Percentiles rank a stretch among this genome's conserved stretches.
Evolutionary conservation across 2,113 vertebrate species (phyloP).

Genomic region (Mesembrinibis cayennensis): DNA sequence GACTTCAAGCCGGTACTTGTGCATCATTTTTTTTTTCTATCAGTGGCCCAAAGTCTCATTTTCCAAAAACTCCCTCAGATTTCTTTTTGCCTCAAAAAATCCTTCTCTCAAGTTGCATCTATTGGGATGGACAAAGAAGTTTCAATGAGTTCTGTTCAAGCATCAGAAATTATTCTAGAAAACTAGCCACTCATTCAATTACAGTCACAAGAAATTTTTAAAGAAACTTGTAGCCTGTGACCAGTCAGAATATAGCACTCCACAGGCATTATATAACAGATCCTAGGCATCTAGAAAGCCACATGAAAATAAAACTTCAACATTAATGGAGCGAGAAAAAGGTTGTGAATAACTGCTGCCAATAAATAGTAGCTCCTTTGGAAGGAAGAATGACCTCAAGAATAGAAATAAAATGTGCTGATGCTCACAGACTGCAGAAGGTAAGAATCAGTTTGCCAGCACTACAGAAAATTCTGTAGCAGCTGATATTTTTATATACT

Average conservation of each 20-base stretch:
- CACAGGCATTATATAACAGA: not conserved
- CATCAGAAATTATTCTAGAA: not conserved
- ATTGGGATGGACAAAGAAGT: not conserved
- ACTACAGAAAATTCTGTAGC: not conserved
- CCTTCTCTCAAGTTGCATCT: not conserved
- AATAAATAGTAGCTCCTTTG: not conserved
- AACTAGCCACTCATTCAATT: not conserved
- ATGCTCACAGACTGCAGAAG: not conserved
- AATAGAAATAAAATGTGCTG: constrained; percentile 28
- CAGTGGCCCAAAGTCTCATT: not conserved
- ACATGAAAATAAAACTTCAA: not conserved
- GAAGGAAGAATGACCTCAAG: not conserved
- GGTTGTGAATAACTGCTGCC: not conserved
- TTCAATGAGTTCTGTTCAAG: not conserved
- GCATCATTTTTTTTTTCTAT: not conserved
- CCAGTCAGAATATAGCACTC: not conserved
- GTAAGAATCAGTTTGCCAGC: constrained; percentile 20
- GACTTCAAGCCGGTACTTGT: not conserved
- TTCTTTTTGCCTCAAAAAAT: not conserved
- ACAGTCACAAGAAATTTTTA: not conserved
- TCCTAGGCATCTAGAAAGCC: not conserved
- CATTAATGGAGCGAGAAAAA: not conserved
- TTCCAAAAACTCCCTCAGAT: not conserved
- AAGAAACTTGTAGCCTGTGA: not conserved
- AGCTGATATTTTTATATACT: constrained; percentile 32